Evolutionary conservation across 2,888 invertebrate genomes (phyloP).

Genomic region (Dorcus parallelipipedus): DNA sequence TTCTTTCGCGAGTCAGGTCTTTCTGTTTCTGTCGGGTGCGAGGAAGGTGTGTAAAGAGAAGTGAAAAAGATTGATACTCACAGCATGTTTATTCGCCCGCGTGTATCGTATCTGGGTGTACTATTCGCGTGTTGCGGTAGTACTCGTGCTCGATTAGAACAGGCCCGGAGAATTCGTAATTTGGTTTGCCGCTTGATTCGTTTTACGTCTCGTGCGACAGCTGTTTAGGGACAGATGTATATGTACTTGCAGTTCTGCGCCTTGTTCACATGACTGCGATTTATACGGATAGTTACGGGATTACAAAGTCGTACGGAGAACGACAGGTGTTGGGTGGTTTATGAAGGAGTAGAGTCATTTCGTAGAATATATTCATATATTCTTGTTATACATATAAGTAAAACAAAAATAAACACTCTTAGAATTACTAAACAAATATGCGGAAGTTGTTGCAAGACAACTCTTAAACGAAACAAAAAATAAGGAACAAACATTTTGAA

Average conservation of each 20-base stretch:
- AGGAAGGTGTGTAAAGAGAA: not conserved
- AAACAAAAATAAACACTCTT: too few species aligned
- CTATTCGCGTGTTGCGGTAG: not conserved
- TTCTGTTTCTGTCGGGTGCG: not conserved
- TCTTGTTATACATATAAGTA: too few species aligned
- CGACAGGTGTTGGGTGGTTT: conserved; percentile 12
- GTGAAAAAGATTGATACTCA: conserved; percentile 6
- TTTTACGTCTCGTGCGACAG: conserved; percentile 9
- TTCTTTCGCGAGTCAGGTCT: not conserved
- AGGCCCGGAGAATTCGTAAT: not conserved
- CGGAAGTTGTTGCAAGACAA: too few species aligned
- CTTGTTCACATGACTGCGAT: conserved; percentile 3
- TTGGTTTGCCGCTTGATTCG: conserved; percentile 4
- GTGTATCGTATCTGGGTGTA: not conserved
- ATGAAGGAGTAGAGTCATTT: not conserved
- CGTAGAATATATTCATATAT: too few species aligned
- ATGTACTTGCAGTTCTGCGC: conserved; percentile 10
- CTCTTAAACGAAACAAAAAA: too few species aligned
- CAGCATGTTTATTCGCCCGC: not conserved
- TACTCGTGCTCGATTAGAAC: too few species aligned
- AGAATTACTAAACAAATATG: too few species aligned
- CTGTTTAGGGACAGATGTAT: conserved; percentile 17
- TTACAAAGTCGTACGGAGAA: too few species aligned
- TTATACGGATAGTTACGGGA: conserved; percentile 2
- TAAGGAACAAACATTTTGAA: too few species aligned